Percentiles rank a stretch among this genome's conserved stretches.
Evolutionary conservation across 2,797 vertebrate species (phyloP).

Genomic region (Lates japonicus): DNA sequence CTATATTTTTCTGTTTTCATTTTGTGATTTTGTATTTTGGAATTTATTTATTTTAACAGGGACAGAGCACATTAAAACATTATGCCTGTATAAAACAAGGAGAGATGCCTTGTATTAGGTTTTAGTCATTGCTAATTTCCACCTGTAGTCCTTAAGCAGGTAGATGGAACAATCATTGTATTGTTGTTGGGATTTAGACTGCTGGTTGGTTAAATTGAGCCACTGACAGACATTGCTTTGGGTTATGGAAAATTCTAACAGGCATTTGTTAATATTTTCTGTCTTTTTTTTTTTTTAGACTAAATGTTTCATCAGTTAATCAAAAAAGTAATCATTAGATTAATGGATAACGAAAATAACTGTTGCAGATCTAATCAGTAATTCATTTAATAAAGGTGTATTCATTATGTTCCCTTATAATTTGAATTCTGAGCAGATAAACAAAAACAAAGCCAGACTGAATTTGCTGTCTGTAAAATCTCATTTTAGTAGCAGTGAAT

Average conservation of each 20-base stretch:
- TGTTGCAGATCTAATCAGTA: not conserved
- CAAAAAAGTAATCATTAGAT: not conserved
- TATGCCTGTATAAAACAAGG: too few relatives aligned
- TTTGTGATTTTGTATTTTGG: too few relatives aligned
- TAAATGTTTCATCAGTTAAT: not conserved
- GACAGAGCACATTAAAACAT: too few relatives aligned
- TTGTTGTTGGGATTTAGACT: not conserved
- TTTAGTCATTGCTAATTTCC: too few relatives aligned
- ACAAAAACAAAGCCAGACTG: not conserved
- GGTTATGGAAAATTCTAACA: not conserved
- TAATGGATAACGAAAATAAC: not conserved
- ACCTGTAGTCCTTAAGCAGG: too few relatives aligned
- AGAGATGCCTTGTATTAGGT: too few relatives aligned
- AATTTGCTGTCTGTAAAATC: constrained; percentile 32
- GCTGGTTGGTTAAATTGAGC: too few relatives aligned
- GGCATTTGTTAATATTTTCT: not conserved
- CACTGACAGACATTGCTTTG: not conserved
- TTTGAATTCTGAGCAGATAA: not conserved
- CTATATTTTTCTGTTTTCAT: not conserved
- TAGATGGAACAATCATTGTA: too few relatives aligned
- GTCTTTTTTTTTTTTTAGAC: not conserved
- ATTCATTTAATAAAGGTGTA: not conserved
- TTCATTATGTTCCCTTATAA: not conserved
- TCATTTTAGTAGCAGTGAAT: not conserved
- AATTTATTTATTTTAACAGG: too few relatives aligned